Evolutionary conservation across 2,888 invertebrate species (phyloP), one percentile per base, ranked within the genome.

Genomic region (Drosophila subquinaria): DNA sequence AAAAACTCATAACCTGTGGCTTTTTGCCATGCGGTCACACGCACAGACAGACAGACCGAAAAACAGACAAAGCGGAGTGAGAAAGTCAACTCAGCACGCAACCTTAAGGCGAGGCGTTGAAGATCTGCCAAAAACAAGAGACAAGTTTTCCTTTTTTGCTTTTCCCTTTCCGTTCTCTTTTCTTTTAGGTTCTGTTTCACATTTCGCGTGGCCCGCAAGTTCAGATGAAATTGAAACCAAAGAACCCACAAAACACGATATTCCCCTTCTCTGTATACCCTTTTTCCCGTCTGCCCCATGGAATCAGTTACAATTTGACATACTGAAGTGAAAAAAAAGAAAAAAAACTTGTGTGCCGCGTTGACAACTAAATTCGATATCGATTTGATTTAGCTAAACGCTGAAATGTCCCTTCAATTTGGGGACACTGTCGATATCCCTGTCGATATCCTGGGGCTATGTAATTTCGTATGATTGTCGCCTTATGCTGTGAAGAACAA

Each of bases 371-470:
- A 88, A 86, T 86, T 86, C 85, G 78, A 86, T 88, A 86, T 86
- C 85, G 85, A 89, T 86, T 86, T 86, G 89, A 86, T 89, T 88
- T 88, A 89, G 89, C 87, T 89, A 89, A 89, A 78, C 82, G 85
- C 51, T 65, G 68, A 81, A 84, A 79, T 72, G 72, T 70, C 69
- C 65, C 62, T 15, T 61, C 67, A 55, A 71, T 66, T 13, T 13
- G 40, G 38, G 59, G 43, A 56, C 55, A 13, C 63, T 35, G 52
- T 50, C 48, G 61, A 61, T 43, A 61, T 63, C 47, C 35, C 27
- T 27, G 23, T 27, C 42, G 42, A 20, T 50, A 55, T 43, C 40
- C 63, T 20, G 23, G 43, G 67, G 86, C 86, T 70, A 57, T 76
- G 82, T 76, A 82, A 82, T 85, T 85, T 69, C 69, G 70, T 64